Conservation (phyloP, 30 jellyfish, hydroid and myxozoan species). For the Clytia hemisphaerica region DNA sequence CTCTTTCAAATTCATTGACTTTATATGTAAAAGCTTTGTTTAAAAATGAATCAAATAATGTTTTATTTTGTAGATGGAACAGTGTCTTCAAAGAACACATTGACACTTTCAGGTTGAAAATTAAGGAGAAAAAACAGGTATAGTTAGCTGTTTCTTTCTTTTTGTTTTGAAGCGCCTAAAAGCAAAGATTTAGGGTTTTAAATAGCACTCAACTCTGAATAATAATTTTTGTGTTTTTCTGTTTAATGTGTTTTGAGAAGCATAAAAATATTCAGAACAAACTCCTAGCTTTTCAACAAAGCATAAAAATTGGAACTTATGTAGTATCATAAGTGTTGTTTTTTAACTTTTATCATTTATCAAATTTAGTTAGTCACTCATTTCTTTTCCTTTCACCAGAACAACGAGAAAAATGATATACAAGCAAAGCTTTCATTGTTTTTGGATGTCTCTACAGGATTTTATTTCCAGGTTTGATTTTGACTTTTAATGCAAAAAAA, state of each 20-base stretch:
- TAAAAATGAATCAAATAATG: background rate
- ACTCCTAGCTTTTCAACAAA: no score
- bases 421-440: constrained; percentile 76
- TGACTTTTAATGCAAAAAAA: no score
- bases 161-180: background rate
- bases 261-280: no score
- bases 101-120: constrained; percentile 55
- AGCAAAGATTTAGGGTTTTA: no score
- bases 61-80: constrained; percentile 58
- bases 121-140: constrained; percentile 49
- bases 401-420: constrained; percentile 46
- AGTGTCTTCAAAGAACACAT: constrained; percentile 89
- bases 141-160: background rate
- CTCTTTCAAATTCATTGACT: background rate
- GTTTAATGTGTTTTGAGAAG: no score
- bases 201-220: no score
- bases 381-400: constrained; percentile 43
- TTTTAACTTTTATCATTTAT: background rate
- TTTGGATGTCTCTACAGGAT: constrained; percentile 82
- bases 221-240: no score
- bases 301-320: no score
- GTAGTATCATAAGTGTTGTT: no score
- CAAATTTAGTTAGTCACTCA: background rate
- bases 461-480: constrained; percentile 65
- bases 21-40: background rate